Conservation (phyloP, 2,888 invertebrate genomes). For the Dicyrtomina minuta region DNA sequence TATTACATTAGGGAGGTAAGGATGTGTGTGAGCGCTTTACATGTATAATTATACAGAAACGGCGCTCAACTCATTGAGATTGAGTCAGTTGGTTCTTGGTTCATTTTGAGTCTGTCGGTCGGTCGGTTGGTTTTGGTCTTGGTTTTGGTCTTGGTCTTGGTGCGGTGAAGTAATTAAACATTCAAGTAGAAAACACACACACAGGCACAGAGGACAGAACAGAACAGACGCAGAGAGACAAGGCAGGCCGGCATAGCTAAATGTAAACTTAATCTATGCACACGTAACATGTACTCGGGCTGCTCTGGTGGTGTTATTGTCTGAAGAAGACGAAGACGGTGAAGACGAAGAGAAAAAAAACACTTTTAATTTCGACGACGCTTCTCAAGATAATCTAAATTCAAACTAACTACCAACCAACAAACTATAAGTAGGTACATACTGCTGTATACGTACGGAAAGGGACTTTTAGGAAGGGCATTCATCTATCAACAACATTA, state of each 20-base stretch:
- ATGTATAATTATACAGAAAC: not conserved
- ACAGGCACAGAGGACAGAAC: not conserved
- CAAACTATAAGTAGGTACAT: not conserved
- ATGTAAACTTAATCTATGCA: slow-evolving; percentile 25
- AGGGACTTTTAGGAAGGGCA: no score
- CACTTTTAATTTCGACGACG: slow-evolving; percentile 22
- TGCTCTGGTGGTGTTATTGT: not conserved
- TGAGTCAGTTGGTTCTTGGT: slow-evolving; percentile 6
- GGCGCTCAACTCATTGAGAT: slow-evolving; percentile 2
- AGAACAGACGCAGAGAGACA: not conserved
- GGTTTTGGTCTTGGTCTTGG: no score
- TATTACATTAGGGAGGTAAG: not conserved
- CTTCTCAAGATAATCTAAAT: no score
- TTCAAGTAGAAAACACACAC: slow-evolving; percentile 14
- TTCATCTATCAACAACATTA: no score
- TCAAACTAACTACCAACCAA: no score
- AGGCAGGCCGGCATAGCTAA: slow-evolving; percentile 13
- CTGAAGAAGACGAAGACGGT: no score
- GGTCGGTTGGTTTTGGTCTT: no score
- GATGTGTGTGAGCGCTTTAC: not conserved
- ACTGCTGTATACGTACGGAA: no score
- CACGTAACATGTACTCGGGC: slow-evolving; percentile 10
- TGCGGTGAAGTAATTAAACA: slow-evolving; percentile 32
- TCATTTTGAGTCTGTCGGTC: no score
- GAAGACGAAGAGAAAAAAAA: slow-evolving; percentile 19